phyloP scores from a whole-genome alignment of 2,888 invertebrate species.

The Congeria kusceri region DNA sequence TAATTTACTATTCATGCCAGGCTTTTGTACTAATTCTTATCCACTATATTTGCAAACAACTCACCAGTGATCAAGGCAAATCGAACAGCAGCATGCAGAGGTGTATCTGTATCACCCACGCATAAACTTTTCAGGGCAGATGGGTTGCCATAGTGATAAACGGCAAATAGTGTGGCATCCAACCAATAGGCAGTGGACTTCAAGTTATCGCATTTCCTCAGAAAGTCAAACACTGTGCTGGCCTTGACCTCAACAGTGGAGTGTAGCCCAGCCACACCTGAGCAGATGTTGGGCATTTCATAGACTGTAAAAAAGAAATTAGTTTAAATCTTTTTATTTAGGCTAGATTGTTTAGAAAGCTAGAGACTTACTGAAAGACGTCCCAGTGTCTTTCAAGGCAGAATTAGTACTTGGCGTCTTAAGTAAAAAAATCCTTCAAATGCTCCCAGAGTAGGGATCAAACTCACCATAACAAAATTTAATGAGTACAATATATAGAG shows the following conservation, averaged over 20 bases:
- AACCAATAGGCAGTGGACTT: conserved; percentile 41
- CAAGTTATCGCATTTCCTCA: conserved; percentile 18
- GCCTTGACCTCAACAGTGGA: conserved; percentile 31
- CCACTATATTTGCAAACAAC: no score
- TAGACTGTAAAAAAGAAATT: conserved; percentile 55
- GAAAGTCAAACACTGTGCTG: conserved; percentile 47
- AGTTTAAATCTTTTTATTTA: no score
- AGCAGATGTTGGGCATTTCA: conserved; percentile 9
- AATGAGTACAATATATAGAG: no score
- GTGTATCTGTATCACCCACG: conserved; percentile 60
- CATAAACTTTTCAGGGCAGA: conserved; percentile 39
- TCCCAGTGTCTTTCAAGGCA: no score
- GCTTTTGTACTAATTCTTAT: no score
- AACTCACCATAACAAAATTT: no score
- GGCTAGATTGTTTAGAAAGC: no score
- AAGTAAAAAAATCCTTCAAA: no score
- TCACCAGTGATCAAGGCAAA: conserved; percentile 69
- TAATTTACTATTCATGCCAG: no score
- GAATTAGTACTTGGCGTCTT: no score
- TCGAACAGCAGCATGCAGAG: conserved; percentile 67
- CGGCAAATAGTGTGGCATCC: conserved; percentile 59
- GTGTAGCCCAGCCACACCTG: conserved; percentile 41
- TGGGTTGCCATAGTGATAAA: conserved; percentile 51
- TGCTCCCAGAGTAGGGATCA: no score
- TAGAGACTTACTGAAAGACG: no score